phyloP scores from a whole-genome alignment of 2,888 invertebrate genomes.

The Heliconius aoede region DNA sequence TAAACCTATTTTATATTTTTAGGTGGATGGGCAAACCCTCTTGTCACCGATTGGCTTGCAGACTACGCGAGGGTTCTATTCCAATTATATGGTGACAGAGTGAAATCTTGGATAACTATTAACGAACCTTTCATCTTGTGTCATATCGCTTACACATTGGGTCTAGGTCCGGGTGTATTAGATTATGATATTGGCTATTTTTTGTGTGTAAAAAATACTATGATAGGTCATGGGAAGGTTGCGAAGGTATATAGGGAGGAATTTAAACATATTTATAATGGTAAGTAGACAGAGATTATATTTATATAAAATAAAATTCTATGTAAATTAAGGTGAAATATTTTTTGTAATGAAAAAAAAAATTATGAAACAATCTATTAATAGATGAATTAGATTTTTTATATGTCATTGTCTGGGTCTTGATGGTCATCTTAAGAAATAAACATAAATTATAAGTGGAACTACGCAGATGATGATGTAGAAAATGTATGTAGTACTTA shows the following conservation, averaged over 20 bases:
- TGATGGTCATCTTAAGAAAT: not conserved
- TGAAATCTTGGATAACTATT: slow-evolving; percentile 87
- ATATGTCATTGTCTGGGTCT: not conserved
- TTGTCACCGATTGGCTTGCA: slow-evolving; percentile 82
- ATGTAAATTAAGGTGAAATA: not conserved
- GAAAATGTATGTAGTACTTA: not conserved
- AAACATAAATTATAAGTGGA: not conserved
- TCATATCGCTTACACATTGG: slow-evolving; percentile 65
- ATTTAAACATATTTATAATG: slow-evolving; percentile 69
- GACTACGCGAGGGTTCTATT: slow-evolving; percentile 83
- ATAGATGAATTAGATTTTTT: too few relatives aligned
- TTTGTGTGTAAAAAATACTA: slow-evolving; percentile 84
- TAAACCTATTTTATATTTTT: slow-evolving; percentile 65
- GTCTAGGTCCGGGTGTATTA: slow-evolving; percentile 60
- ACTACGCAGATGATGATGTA: not conserved
- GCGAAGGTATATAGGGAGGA: slow-evolving; percentile 80
- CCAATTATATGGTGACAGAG: slow-evolving; percentile 82
- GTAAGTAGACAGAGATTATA: not conserved
- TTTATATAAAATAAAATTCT: not conserved
- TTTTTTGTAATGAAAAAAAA: too few relatives aligned
- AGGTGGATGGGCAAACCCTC: slow-evolving; percentile 86
- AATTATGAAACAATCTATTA: too few relatives aligned
- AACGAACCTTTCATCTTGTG: slow-evolving; percentile 85
- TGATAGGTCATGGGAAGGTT: slow-evolving; percentile 86
- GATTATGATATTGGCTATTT: slow-evolving; percentile 80